Evolutionary conservation across 2,797 vertebrate species (phyloP), one percentile per base, ranked within the genome.

Genomic region (Scolopax rusticola): DNA sequence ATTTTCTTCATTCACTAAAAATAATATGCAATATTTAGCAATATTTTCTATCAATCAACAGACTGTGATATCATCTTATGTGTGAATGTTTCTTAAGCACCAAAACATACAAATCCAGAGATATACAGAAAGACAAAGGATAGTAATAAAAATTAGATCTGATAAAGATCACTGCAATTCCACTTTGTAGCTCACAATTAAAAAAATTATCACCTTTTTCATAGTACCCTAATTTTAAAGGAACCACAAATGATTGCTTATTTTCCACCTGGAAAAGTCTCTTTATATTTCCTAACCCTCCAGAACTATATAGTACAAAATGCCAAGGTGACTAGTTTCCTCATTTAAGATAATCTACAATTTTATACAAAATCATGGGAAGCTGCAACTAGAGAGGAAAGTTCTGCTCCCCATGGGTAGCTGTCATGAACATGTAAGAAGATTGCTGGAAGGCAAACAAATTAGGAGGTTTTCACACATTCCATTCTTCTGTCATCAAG

Each of bases 21-120:
- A 59, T 79, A 86, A 54, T 56, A 36, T 3, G 2, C 27, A 91
- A 84, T 48, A 84, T 81, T 90, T 84, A 92, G n/a, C 41, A 78
- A 67, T 86, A 76, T 90, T 91, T 93, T 91, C 81, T 56, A 45
- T 36, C 69, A 84, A 9, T 70, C 69, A 81, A 84, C 73, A 86
- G 83, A 86, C 23, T 88, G 71, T 93, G 40, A 51, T 54, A 59
- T 43, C 28, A 33, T 43, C 18, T 87, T 63, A 60, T 0, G 0
- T 43, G 30, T 45, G 33, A 63, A 43, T 77, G n/a, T 88, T 70
- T 74, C 68, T 84, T 70, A 65, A 65, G 38, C 21, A 75, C 17
- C 5, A 53, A 89, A 84, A 65, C 24, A 50, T 20, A 65, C 27
- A 83, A 76, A 80, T 51, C 20, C 40, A 69, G 57, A 63, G 51